These are phyloP conservation scores for Bos indicus DNA, from an alignment of 2,113 vertebrate genomes.

Conservation along the genomic window DNA sequence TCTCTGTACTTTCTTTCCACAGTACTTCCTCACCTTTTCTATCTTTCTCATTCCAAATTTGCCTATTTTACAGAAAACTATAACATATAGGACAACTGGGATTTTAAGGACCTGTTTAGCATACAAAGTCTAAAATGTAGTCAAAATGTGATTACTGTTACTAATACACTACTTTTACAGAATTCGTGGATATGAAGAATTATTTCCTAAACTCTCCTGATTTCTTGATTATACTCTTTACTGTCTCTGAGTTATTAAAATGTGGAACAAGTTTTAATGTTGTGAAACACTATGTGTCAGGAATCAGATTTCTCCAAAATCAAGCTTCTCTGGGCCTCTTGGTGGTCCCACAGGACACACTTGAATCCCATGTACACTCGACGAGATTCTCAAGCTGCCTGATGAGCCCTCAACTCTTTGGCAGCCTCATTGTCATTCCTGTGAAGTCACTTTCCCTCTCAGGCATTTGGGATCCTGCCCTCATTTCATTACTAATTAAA, in stretches of 20 bases:
- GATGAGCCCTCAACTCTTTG: background rate
- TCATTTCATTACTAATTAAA: constrained; percentile 67
- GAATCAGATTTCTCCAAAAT: background rate
- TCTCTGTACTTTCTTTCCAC: background rate
- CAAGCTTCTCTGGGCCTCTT: background rate
- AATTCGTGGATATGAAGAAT: background rate
- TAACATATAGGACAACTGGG: background rate
- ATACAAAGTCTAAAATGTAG: background rate
- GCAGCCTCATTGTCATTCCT: background rate
- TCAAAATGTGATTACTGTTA: background rate
- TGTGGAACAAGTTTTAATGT: background rate
- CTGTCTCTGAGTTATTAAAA: background rate
- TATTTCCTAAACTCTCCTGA: background rate
- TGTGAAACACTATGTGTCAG: background rate
- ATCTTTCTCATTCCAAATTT: background rate
- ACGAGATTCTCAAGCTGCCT: background rate
- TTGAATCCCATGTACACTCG: no score
- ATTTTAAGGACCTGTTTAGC: background rate
- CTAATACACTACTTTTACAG: background rate
- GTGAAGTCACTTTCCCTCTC: background rate
- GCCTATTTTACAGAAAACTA: background rate
- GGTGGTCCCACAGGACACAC: background rate
- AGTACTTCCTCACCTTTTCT: background rate
- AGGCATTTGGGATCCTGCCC: constrained; percentile 6
- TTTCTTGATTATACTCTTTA: background rate